Evolutionary conservation across 2,797 vertebrate species (phyloP).

Genomic region (Melanotaenia trifasciata): DNA sequence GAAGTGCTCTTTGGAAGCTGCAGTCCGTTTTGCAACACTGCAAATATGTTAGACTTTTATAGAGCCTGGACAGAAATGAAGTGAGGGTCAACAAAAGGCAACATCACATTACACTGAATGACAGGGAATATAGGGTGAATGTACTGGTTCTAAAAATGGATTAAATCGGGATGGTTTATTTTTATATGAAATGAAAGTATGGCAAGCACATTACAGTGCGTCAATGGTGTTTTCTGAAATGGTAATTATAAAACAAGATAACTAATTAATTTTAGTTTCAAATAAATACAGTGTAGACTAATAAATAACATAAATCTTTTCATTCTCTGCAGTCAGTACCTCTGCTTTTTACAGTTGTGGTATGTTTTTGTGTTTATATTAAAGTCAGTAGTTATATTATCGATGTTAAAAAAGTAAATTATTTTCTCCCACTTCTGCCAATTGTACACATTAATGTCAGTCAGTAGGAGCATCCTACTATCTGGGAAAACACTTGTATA

Average conservation of each 20-base stretch:
- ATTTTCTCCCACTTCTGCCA: background rate
- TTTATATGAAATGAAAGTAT: background rate
- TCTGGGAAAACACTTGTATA: background rate
- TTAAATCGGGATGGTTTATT: background rate
- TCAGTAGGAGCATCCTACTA: background rate
- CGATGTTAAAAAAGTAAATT: background rate
- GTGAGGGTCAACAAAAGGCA: constrained; percentile 3
- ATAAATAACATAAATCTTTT: background rate
- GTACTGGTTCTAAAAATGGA: background rate
- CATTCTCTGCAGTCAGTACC: background rate
- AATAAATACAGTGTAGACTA: background rate
- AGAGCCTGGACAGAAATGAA: constrained; percentile 11
- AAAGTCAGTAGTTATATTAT: background rate
- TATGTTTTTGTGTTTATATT: background rate
- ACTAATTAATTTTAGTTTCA: background rate
- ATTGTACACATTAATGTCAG: background rate
- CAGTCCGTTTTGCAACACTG: constrained; percentile 29
- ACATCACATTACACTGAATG: constrained; percentile 1
- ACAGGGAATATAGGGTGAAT: background rate
- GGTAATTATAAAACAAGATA: background rate
- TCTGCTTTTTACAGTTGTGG: background rate
- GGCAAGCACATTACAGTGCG: background rate
- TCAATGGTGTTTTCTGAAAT: background rate
- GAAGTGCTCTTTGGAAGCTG: constrained; percentile 50
- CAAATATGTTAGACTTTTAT: constrained; percentile 13